Evolutionary conservation across 2,797 vertebrate genomes (phyloP), one percentile per base, ranked within the genome.

Genomic region (Netta rufina): DNA sequence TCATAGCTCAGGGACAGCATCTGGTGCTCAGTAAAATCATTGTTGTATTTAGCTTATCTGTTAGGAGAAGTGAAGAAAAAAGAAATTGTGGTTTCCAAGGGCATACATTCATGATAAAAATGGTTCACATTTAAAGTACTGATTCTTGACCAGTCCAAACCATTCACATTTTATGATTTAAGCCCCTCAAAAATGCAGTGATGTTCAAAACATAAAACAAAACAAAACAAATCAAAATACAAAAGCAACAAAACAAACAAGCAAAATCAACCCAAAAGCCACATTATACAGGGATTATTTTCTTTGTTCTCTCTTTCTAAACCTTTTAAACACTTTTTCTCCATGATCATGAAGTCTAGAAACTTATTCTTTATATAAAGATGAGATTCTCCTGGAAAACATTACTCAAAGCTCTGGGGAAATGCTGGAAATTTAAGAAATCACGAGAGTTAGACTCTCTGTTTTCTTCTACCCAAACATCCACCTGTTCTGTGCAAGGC

Each of bases 31-130:
- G 21, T 38, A 65, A 95, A 92, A 74, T 54, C 57, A 69, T 91
- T 1, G 0, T 77, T 87, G 41, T 71, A 28, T 93, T 89, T 64
- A 82, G 22, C 51, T 80, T 80, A 95, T 89, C 45, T 89, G 6
- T 69, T 87, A 12, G 72, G 33, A 82, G 33, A 33, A 87, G 61
- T 47, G 18, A 92, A 0, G 3, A 57, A 74, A 69, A 89, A 89
- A 77, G 9, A 65, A 85, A 62, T 28, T 10, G 24, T 82, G 7
- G 32, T 74, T 89, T 92, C 81, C 89, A 95, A 95, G 94, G 81
- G 54, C 89, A 65, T 41, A 13, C 33, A 80, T 94, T 95, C 89
- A 72, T 62, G 49, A n/a, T 62, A 78, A 87, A 80, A 80, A 43
- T 17, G 20, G 10, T 64, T 71, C 56, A 36, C 20, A 17, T 90